A percentile compares a stretch with the other conserved stretches of the same genome.
These are phyloP conservation scores for Autographa gamma DNA, from an alignment of 2,888 invertebrate genomes.

Conservation along the genomic window DNA sequence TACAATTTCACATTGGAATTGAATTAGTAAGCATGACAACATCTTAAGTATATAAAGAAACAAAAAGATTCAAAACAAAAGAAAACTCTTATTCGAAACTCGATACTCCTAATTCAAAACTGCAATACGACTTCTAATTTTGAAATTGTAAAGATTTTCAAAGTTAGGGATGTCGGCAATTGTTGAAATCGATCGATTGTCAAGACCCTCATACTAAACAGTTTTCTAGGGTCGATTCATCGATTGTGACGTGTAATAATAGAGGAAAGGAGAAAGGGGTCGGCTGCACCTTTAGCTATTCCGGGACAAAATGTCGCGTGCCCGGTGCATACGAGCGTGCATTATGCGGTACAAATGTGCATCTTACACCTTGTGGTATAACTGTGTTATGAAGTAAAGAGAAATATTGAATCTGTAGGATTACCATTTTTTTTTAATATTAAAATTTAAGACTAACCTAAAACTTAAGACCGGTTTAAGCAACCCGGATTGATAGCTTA, in stretches of 20 bases:
- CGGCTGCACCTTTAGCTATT: conserved; percentile 76
- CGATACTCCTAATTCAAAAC: conserved; percentile 13
- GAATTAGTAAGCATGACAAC: neutral
- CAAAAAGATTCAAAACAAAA: neutral
- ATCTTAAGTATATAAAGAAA: neutral
- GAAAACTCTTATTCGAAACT: neutral
- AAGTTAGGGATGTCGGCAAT: conserved; percentile 57
- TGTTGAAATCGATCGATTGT: conserved; percentile 68
- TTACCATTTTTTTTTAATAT: no score
- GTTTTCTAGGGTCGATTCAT: conserved; percentile 71
- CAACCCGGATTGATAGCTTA: no score
- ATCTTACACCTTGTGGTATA: conserved; percentile 62
- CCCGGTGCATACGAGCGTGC: conserved; percentile 62
- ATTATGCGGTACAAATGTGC: conserved; percentile 53
- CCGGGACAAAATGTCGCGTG: conserved; percentile 79
- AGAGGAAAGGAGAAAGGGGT: conserved; percentile 80
- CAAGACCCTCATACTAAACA: conserved; percentile 68
- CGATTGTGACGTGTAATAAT: conserved; percentile 72
- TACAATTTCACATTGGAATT: no score
- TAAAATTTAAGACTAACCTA: no score
- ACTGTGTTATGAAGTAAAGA: no score
- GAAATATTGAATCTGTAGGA: no score
- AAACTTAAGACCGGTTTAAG: no score
- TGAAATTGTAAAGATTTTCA: conserved; percentile 55
- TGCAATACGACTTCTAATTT: conserved; percentile 40